Evolutionary conservation across 2,113 vertebrate species (phyloP).

Genomic region (Stegostoma tigrinum): DNA sequence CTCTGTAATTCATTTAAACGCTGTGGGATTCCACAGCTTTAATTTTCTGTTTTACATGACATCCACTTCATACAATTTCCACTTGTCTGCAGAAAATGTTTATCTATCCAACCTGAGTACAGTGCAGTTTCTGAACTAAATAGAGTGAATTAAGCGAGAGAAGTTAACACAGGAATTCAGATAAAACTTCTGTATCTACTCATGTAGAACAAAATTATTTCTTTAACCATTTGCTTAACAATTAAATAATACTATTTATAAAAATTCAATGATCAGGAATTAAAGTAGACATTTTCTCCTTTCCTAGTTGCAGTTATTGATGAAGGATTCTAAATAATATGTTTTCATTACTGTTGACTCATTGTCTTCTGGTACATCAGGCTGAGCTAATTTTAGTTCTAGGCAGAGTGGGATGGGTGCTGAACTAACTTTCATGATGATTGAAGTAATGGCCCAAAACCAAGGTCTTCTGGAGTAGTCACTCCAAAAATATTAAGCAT

Average conservation of each 20-base stretch:
- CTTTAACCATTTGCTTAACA: constrained; percentile 1
- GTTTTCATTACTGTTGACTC: neutral
- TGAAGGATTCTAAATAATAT: neutral
- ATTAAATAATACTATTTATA: neutral
- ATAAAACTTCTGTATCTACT: neutral
- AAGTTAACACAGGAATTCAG: neutral
- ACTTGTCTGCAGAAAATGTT: neutral
- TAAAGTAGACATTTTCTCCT: neutral
- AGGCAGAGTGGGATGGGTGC: neutral
- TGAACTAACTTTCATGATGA: neutral
- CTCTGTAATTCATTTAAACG: neutral
- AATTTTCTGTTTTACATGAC: neutral
- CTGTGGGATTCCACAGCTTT: neutral
- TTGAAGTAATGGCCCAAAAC: neutral
- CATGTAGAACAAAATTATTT: neutral
- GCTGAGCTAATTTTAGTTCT: neutral
- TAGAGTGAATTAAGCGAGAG: neutral
- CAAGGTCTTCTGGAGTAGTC: neutral
- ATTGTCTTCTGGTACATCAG: neutral
- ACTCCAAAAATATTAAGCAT: neutral
- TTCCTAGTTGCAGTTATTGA: neutral
- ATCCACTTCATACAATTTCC: neutral
- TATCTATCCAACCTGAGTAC: neutral
- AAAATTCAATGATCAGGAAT: neutral
- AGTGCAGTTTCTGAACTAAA: neutral